Percentiles rank a stretch among this genome's conserved stretches.
Conservation (phyloP, 1,140 invertebrate genomes). For the Planococcus citri region DNA sequence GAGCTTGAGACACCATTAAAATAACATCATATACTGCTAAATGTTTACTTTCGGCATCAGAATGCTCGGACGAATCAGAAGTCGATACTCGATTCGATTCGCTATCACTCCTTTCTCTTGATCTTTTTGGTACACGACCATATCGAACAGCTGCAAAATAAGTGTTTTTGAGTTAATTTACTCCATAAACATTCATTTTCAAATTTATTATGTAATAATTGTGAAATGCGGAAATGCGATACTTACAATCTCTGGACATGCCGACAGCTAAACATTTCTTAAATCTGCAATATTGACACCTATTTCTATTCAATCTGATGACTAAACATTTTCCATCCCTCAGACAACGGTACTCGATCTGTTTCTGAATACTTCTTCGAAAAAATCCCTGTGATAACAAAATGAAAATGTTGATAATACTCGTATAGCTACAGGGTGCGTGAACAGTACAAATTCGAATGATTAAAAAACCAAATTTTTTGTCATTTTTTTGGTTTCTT, state of each 20-base stretch:
- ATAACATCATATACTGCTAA: constrained; percentile 72
- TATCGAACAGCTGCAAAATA: constrained; percentile 74
- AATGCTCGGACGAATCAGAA: constrained; percentile 32
- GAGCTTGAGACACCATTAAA: constrained; percentile 75
- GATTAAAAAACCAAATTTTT: neutral
- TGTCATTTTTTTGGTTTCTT: too few relatives aligned
- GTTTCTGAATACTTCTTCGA: constrained; percentile 83
- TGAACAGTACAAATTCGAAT: neutral
- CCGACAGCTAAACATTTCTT: constrained; percentile 96
- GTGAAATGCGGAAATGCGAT: constrained; percentile 26
- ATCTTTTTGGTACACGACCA: constrained; percentile 86
- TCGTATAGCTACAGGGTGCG: neutral
- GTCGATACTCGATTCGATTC: constrained; percentile 33
- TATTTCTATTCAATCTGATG: constrained; percentile 88
- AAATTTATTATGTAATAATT: neutral
- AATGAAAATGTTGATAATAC: neutral
- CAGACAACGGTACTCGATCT: constrained; percentile 94
- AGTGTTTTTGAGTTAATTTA: neutral
- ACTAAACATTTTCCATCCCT: constrained; percentile 94
- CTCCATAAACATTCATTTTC: too few relatives aligned
- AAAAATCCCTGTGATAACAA: constrained; percentile 47
- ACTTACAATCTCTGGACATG: constrained; percentile 96
- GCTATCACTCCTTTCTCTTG: constrained; percentile 59
- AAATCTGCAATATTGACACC: constrained; percentile 96
- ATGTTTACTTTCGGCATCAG: constrained; percentile 35